Conservation (phyloP, 2,797 vertebrate genomes). For the Buphagus erythrorhynchus region DNA sequence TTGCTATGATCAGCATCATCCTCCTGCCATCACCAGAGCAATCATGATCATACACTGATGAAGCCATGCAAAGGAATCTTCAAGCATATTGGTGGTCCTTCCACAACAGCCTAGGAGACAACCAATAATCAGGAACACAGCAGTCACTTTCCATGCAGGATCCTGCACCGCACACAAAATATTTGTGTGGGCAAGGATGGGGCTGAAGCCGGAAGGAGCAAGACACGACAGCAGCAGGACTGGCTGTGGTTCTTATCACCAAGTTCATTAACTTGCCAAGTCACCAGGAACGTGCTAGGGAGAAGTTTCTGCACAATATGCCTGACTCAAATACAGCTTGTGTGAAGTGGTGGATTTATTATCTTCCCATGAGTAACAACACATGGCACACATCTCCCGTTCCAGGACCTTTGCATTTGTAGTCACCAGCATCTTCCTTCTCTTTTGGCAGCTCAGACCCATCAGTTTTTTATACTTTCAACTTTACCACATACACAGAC, state of each 20-base stretch:
- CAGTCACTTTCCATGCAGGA: background rate
- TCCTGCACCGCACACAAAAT: background rate
- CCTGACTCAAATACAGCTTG: background rate
- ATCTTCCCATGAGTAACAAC: background rate
- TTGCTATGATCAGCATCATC: background rate
- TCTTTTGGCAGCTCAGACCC: background rate
- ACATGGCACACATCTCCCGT: rapidly evolving
- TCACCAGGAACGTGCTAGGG: background rate
- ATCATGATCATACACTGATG: rapidly evolving
- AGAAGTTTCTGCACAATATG: background rate
- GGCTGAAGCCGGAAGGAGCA: background rate
- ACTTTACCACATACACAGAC: background rate
- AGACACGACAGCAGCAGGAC: background rate
- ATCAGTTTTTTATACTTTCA: background rate
- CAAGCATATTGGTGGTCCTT: background rate
- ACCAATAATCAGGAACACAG: background rate
- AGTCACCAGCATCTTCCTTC: background rate
- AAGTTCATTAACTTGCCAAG: background rate
- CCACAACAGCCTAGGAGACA: background rate
- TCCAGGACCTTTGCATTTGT: background rate
- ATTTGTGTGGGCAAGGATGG: background rate
- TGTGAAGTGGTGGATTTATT: background rate
- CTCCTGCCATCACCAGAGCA: background rate
- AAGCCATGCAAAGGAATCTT: background rate
- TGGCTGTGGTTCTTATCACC: background rate